Evolutionary conservation across 2,797 vertebrate species (phyloP).

Genomic region (Xenops minutus): DNA sequence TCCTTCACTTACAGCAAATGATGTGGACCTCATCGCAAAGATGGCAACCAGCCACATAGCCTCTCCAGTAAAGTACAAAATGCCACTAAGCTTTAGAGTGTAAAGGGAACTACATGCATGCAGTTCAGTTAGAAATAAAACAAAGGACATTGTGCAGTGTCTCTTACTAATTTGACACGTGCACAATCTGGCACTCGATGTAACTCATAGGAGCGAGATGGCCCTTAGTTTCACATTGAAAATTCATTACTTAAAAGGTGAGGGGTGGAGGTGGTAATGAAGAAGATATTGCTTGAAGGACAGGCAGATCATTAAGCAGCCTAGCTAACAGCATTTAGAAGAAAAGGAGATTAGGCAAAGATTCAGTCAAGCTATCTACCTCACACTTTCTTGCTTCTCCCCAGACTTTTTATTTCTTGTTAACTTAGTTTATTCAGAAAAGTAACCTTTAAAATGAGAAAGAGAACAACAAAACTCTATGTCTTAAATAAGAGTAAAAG

Average conservation of each 20-base stretch:
- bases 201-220: neutral
- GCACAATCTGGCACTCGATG: neutral
- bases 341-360: neutral
- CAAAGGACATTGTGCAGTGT: neutral
- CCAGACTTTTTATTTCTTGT: neutral
- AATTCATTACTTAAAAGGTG: neutral
- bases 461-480: neutral
- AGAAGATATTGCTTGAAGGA: neutral
- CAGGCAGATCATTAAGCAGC: neutral
- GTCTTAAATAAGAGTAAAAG: neutral
- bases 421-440: neutral
- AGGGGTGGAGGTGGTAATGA: neutral
- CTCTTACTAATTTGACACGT: neutral
- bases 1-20: conserved; percentile 30
- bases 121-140: neutral
- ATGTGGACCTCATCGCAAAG: neutral
- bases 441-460: neutral
- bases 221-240: neutral
- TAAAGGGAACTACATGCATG: neutral
- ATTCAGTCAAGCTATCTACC: neutral
- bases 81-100: neutral
- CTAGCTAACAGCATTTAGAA: neutral
- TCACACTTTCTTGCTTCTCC: neutral
- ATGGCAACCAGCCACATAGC: neutral
- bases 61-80: neutral